Evolutionary conservation across 2,113 vertebrate species (phyloP).

Genomic region (Silurus meridionalis): DNA sequence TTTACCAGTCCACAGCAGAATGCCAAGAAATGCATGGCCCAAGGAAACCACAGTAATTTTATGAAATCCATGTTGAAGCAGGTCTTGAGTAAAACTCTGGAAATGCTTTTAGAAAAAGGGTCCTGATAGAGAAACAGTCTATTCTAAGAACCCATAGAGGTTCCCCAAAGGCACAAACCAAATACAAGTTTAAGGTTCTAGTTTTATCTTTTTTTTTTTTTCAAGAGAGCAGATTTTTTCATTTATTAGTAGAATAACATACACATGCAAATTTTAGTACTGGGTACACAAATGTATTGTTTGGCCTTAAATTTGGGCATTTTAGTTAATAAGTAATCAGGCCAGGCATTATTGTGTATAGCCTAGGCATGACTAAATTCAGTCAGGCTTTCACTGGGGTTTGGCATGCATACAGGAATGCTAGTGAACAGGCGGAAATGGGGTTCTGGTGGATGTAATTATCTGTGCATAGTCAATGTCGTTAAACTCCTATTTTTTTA

Average conservation of each 20-base stretch:
- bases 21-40: slow-evolving; percentile 27
- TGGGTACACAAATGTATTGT: slow-evolving; percentile 35
- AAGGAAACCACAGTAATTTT: slow-evolving; percentile 29
- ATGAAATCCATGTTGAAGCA: slow-evolving; percentile 27
- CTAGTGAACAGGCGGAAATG: slow-evolving; percentile 68
- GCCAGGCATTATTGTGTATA: slow-evolving; percentile 62
- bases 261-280: background rate
- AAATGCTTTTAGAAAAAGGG: background rate
- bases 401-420: slow-evolving; percentile 66
- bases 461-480: slow-evolving; percentile 60
- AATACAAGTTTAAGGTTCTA: background rate
- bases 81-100: slow-evolving; percentile 11
- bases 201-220: background rate
- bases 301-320: slow-evolving; percentile 54
- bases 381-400: slow-evolving; percentile 60
- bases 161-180: background rate
- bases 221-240: background rate
- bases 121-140: background rate
- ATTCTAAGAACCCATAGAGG: background rate
- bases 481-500: slow-evolving; percentile 52
- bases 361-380: slow-evolving; percentile 47
- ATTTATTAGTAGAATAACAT: slow-evolving; percentile 4
- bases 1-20: slow-evolving; percentile 16
- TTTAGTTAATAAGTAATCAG: slow-evolving; percentile 55
- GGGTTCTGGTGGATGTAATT: slow-evolving; percentile 67